phyloP scores from a whole-genome alignment of 30 jellyfish, hydroid and myxozoan genomes.

The Nemopilema nomurai region DNA sequence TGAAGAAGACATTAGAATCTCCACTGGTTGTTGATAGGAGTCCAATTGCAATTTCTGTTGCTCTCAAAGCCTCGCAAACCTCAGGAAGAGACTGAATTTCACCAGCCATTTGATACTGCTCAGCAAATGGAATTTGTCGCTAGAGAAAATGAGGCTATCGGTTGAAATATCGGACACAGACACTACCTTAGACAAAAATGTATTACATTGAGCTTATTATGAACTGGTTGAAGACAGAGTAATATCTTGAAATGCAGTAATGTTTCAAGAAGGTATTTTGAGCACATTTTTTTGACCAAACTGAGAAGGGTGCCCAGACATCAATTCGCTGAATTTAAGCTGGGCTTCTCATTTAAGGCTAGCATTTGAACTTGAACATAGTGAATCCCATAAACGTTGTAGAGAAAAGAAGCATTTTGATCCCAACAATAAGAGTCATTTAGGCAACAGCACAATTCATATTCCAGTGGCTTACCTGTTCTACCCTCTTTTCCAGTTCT shows the following conservation, averaged over 20 bases:
- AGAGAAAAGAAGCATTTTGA: too few relatives aligned
- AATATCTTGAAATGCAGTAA: too few relatives aligned
- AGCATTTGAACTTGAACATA: too few relatives aligned
- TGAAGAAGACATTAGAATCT: slow-evolving; percentile 46
- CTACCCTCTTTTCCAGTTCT: slow-evolving; percentile 31
- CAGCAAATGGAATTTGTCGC: slow-evolving; percentile 58
- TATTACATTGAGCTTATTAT: not conserved
- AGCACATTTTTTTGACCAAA: too few relatives aligned
- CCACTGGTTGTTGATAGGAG: slow-evolving; percentile 65
- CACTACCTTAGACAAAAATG: not conserved
- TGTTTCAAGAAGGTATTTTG: too few relatives aligned
- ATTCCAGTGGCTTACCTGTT: slow-evolving; percentile 25
- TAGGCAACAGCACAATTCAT: too few relatives aligned
- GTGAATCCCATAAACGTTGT: too few relatives aligned
- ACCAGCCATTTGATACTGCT: slow-evolving; percentile 54
- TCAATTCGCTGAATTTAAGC: too few relatives aligned
- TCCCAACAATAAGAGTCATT: too few relatives aligned
- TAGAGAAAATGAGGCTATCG: not conserved
- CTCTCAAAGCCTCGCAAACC: slow-evolving; percentile 77
- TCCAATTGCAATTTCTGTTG: slow-evolving; percentile 65
- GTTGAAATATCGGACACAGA: not conserved
- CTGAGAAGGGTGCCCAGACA: too few relatives aligned
- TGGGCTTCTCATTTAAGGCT: too few relatives aligned
- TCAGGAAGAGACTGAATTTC: slow-evolving; percentile 60
- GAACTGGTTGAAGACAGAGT: too few relatives aligned